Conservation (phyloP, 2,113 vertebrate genomes). For the Mastomys natalensis region DNA sequence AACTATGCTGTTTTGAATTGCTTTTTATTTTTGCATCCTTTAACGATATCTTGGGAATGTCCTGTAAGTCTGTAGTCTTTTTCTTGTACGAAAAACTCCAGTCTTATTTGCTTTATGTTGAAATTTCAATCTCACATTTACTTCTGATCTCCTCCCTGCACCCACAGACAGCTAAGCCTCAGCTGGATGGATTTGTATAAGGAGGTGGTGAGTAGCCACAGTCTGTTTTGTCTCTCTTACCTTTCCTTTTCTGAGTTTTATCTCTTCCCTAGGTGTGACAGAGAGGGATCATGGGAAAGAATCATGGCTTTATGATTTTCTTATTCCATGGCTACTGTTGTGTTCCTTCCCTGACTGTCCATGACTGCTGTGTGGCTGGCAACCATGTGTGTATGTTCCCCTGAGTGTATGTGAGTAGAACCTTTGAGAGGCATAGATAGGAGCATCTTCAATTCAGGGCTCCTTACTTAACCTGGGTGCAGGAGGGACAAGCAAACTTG, state of each 20-base stretch:
- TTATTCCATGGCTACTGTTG: neutral
- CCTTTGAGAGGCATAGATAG: neutral
- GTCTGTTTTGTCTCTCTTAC: neutral
- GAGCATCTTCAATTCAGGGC: neutral
- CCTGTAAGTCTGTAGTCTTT: neutral
- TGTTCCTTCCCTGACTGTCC: neutral
- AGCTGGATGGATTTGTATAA: neutral
- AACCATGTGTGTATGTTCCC: neutral
- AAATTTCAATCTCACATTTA: slow-evolving; percentile 58
- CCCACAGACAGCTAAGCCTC: neutral
- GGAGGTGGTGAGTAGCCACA: neutral
- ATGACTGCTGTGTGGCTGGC: neutral
- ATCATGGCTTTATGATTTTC: neutral
- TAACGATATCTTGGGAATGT: neutral
- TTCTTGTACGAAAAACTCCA: slow-evolving; percentile 30
- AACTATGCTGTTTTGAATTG: slow-evolving; percentile 6
- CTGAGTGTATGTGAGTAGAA: neutral
- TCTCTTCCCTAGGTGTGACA: neutral
- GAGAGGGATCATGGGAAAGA: neutral
- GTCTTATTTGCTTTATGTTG: slow-evolving; percentile 3
- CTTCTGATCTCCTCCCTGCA: neutral
- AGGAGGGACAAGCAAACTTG: neutral
- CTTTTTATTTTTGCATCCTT: slow-evolving; percentile 7
- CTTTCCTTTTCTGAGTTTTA: neutral
- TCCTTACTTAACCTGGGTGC: neutral